Evolutionary conservation across 2,113 vertebrate genomes (phyloP).

Genomic region (Hystrix brachyura): DNA sequence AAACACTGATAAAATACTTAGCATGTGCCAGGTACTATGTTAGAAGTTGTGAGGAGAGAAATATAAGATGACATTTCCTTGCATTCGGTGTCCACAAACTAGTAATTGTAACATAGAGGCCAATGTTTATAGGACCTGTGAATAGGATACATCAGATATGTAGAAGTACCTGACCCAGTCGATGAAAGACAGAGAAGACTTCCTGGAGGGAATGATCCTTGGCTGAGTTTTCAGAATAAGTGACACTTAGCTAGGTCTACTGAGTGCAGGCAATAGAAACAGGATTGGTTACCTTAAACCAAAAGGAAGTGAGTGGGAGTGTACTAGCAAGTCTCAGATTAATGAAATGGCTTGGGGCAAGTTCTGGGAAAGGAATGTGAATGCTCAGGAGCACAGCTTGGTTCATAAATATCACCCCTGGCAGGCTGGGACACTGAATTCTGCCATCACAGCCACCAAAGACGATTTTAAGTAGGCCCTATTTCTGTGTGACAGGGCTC

Average conservation of each 20-base stretch:
- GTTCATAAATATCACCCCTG: background rate
- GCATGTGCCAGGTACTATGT: background rate
- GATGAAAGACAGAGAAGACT: background rate
- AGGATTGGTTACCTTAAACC: background rate
- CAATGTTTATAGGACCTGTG: background rate
- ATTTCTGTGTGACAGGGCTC: background rate
- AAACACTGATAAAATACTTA: background rate
- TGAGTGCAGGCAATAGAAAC: background rate
- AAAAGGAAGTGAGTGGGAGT: background rate
- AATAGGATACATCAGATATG: background rate
- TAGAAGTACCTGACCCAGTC: background rate
- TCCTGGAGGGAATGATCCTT: background rate
- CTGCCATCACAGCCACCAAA: background rate
- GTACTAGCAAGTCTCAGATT: background rate
- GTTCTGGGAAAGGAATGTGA: background rate
- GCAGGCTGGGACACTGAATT: background rate
- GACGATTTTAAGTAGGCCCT: background rate
- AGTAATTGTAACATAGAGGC: background rate
- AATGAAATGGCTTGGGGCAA: background rate
- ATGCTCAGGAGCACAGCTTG: background rate
- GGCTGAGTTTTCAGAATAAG: slow-evolving; percentile 20
- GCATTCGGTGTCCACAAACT: background rate
- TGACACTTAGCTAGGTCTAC: background rate
- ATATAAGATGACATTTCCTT: background rate
- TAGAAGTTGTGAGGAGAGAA: background rate